Conservation (phyloP, 2,113 vertebrate genomes). For the rat (Rattus norvegicus) region GRCr8 NC_086019.1:88220001-88220500, state of each 20-base stretch:
- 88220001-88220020: background rate
- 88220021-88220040: background rate
- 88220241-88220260: background rate
- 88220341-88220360: background rate
- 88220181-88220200: background rate
- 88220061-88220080: background rate
- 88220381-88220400: no score
- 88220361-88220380: no score
- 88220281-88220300: background rate
- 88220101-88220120: background rate
- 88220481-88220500: no score
- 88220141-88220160: background rate
- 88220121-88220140: background rate
- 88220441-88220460: no score
- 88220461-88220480: no score
- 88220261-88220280: background rate
- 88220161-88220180: background rate
- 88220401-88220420: no score
- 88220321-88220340: background rate
- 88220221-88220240: background rate
- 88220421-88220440: no score
- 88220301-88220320: background rate
- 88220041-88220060: background rate
- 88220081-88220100: background rate
- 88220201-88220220: background rate